phyloP scores from a whole-genome alignment of 2,797 vertebrate species.

The Chelonia mydas region DNA sequence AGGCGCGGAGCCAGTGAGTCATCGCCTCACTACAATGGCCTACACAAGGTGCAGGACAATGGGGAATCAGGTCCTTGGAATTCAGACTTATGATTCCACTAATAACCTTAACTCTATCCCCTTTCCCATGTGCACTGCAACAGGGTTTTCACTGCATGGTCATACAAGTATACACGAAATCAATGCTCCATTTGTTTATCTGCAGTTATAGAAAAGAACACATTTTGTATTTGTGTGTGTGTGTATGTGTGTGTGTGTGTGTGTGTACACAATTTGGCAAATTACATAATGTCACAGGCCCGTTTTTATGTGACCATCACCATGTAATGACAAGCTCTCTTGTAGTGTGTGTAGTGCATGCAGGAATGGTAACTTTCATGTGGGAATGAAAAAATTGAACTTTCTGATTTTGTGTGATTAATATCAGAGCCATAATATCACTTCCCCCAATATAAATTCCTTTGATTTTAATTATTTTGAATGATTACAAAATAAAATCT shows the following conservation, averaged over 20 bases:
- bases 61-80: not conserved
- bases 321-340: not conserved
- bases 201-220: not conserved
- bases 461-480: not conserved
- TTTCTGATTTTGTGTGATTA: not conserved
- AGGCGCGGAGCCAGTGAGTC: too few relatives aligned
- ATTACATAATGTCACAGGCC: not conserved
- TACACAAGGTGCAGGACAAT: not conserved
- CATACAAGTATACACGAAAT: not conserved
- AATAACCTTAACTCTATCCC: not conserved
- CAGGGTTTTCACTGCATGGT: not conserved
- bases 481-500: not conserved
- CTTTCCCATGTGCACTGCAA: not conserved
- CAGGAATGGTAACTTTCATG: not conserved
- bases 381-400: not conserved
- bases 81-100: not conserved
- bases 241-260: too few relatives aligned
- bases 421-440: not conserved
- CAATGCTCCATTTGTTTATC: not conserved
- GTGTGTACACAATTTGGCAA: not conserved
- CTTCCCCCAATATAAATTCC: not conserved
- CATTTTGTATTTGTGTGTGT: too few relatives aligned
- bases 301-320: not conserved
- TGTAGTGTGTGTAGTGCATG: not conserved
- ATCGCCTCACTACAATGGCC: too few relatives aligned